Evolutionary conservation across 2,797 vertebrate genomes (phyloP).

Genomic region (Sebastes diploproa): DNA sequence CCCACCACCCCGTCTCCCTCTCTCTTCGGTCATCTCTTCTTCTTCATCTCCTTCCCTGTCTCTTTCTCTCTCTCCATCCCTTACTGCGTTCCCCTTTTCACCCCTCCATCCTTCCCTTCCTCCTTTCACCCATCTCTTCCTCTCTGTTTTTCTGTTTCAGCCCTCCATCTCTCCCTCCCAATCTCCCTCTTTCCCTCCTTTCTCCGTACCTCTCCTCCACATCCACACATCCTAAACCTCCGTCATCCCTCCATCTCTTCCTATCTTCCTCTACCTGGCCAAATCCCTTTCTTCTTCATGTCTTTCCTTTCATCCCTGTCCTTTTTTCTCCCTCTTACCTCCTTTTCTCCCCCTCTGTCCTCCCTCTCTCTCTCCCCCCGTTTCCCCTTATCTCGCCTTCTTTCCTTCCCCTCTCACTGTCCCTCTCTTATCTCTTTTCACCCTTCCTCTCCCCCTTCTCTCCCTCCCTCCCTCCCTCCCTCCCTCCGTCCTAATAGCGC

Average conservation of each 20-base stretch:
- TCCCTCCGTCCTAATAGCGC: constrained; percentile 82
- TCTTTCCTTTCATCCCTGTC: neutral
- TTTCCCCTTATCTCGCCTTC: neutral
- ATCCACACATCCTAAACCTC: neutral
- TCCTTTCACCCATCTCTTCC: neutral
- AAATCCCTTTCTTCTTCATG: neutral
- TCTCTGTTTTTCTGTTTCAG: neutral
- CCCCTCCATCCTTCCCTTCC: neutral
- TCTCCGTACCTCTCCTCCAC: neutral
- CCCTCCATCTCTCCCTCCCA: neutral
- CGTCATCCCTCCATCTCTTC: neutral
- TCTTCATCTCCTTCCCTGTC: neutral
- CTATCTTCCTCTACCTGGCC: neutral
- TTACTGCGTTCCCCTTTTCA: neutral
- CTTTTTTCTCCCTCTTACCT: neutral
- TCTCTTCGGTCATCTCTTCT: neutral
- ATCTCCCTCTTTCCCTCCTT: neutral
- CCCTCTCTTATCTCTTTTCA: constrained; percentile 13
- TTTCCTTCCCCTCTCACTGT: neutral
- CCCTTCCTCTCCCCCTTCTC: neutral
- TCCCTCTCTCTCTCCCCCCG: too few species aligned
- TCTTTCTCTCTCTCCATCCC: too few species aligned
- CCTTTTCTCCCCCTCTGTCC: neutral
- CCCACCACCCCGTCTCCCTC: neutral
- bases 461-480: neutral